Evolutionary conservation across 1,140 invertebrate genomes (phyloP).

Genomic region (Gonioctena quinquepunctata): DNA sequence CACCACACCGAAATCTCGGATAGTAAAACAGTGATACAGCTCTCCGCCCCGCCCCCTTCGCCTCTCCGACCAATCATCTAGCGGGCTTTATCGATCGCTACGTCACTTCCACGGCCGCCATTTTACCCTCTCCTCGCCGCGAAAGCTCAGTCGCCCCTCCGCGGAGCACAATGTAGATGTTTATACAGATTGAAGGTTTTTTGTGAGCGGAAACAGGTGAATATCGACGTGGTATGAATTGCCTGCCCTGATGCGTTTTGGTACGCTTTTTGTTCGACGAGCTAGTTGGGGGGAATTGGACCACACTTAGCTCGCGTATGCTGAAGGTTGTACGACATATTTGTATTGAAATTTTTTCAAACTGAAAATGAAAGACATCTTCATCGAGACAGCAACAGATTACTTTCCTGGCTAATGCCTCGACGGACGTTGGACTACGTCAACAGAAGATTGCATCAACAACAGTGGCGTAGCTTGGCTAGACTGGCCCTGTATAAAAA

Average conservation of each 20-base stretch:
- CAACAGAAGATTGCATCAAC: no score
- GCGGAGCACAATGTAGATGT: constrained; percentile 36
- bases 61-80: constrained; percentile 43
- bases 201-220: constrained; percentile 30
- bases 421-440: no score
- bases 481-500: no score
- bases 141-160: constrained; percentile 23
- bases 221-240: constrained; percentile 35
- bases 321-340: no score
- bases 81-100: constrained; percentile 50
- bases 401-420: no score
- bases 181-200: constrained; percentile 42
- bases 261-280: not conserved
- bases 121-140: constrained; percentile 46
- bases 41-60: constrained; percentile 35
- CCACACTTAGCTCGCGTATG: no score
- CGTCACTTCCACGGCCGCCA: constrained; percentile 52
- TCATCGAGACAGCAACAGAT: no score
- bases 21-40: constrained; percentile 42
- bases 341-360: no score
- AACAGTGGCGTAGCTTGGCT: no score
- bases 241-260: not conserved
- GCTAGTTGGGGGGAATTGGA: no score
- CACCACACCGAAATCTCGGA: constrained; percentile 44
- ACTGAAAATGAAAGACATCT: no score